Percentiles rank a stretch among this genome's conserved stretches.
phyloP scores from a whole-genome alignment of 2,113 vertebrate genomes.

The Trogon melanurus region DNA sequence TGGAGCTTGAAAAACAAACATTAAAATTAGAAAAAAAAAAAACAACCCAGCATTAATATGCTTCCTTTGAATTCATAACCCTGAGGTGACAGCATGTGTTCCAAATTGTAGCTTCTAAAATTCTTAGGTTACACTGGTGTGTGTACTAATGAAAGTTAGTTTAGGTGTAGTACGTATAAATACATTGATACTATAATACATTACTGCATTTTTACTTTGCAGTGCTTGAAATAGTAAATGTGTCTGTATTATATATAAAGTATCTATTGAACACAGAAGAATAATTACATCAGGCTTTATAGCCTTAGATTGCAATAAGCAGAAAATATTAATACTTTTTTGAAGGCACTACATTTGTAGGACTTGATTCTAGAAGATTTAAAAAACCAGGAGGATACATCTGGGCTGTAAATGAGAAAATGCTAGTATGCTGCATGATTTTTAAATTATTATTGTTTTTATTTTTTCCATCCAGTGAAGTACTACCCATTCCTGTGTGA shows the following conservation, averaged over 20 bases:
- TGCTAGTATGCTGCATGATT: background rate
- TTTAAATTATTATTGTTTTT: background rate
- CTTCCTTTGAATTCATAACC: background rate
- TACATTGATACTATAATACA: background rate
- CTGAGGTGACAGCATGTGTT: background rate
- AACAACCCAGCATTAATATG: background rate
- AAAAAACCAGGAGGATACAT: background rate
- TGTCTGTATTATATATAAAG: background rate
- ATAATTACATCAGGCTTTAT: background rate
- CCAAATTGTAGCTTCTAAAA: background rate
- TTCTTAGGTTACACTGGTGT: background rate
- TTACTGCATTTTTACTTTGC: background rate
- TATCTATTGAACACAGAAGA: background rate
- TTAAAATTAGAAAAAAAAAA: background rate
- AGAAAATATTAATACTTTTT: background rate
- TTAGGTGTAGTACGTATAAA: background rate
- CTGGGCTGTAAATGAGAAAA: background rate
- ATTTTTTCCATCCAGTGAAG: rapidly evolving
- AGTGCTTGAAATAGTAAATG: background rate
- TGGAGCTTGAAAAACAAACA: background rate
- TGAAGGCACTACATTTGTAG: background rate
- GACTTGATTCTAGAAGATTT: background rate
- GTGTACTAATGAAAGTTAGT: background rate
- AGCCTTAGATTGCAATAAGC: background rate
- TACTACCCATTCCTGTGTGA: no score